These are phyloP conservation scores for Phallusia fumigata DNA, from an alignment of 23 tunicate genomes.

Conservation along the genomic window DNA sequence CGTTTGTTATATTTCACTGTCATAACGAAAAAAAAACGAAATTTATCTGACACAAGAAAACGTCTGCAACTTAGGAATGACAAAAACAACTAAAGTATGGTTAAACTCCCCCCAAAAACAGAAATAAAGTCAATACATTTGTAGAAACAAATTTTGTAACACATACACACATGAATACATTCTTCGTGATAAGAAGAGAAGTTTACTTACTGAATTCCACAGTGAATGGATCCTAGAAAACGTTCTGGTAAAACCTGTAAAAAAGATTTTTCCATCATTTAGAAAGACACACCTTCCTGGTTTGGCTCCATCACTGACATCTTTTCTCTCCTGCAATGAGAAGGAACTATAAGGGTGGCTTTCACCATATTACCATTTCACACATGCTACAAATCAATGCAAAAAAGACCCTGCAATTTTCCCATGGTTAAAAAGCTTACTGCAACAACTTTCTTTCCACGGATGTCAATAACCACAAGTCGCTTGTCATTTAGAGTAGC, in stretches of 20 bases:
- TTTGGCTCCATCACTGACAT: constrained; percentile 46
- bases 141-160: no score
- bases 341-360: background rate
- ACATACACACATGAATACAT: background rate
- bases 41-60: background rate
- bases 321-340: constrained; percentile 26
- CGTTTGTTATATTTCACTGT: background rate
- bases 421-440: constrained; percentile 9
- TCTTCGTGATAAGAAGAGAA: background rate
- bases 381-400: background rate
- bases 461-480: constrained; percentile 46
- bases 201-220: constrained; percentile 61
- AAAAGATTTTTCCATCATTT: constrained; percentile 50
- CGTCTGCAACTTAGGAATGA: background rate
- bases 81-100: background rate
- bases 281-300: constrained; percentile 65
- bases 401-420: background rate
- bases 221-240: constrained; percentile 41
- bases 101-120: background rate
- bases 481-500: constrained; percentile 74
- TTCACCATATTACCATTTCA: background rate
- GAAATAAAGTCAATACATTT: background rate
- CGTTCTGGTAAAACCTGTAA: constrained; percentile 50
- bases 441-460: constrained; percentile 31
- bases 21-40: background rate